Evolutionary conservation across 2,888 invertebrate species (phyloP), one percentile per base, ranked within the genome.

Genomic region (Philaethria dido): DNA sequence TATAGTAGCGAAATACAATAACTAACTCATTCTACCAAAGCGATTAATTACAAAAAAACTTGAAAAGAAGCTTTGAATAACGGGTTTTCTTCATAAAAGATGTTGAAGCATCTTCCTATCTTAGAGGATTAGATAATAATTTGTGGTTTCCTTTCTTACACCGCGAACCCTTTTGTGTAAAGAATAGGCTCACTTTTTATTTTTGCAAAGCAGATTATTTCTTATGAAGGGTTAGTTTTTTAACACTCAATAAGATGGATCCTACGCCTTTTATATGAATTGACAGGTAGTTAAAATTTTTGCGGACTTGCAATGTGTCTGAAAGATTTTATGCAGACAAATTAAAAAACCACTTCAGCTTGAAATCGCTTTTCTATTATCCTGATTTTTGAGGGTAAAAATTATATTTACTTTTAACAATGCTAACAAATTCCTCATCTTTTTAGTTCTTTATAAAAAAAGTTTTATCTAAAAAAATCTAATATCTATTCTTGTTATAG

Each of bases 201-300:
- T 84, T 89, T 84, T 72, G 85, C 85, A 85, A 89, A 90, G 88
- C 86, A 82, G 90, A 89, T 90, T 89, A 89, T 82, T 86, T 87
- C 85, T 88, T 87, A 77, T 81, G 85, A 81, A 75, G 83, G 86
- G 83, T 87, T 86, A 81, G 72, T 82, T 87, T 88, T 87, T 87
- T 75, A 70, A 63, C 62, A 64, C 74, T 78, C 76, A 77, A 72
- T 62, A 62, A 25, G 50, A 52, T 54, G 70, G 75, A 78, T 73
- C 75, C 77, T 75, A 75, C 67, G 69, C 72, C 66, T 68, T 66
- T 66, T 68, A 57, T 64, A 25, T 25, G 36, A 48, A 64, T 54
- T 62, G 59, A 50, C 48, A 64, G 67, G 71, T 68, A 72, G 63
- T 50, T 65, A 8, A 57, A 52, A 69, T 61, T 64, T 52, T 63